Percentiles rank a stretch among this genome's conserved stretches.
Evolutionary conservation across 2,797 vertebrate species (phyloP).

Genomic region (Brachyrhaphis roseni): DNA sequence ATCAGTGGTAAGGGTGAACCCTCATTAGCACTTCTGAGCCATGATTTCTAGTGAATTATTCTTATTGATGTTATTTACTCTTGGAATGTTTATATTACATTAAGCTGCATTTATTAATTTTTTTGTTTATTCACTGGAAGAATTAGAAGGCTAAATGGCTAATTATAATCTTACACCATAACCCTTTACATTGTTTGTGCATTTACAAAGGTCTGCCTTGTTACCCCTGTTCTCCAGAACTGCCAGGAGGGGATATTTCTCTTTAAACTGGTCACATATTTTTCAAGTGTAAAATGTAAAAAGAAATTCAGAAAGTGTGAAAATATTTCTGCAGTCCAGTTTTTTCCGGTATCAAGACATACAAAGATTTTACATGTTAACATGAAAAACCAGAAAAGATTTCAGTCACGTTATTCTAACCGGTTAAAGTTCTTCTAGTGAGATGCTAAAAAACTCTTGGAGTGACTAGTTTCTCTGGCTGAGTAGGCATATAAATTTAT

Average conservation of each 20-base stretch:
- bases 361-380: neutral
- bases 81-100: constrained; percentile 18
- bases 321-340: neutral
- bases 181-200: neutral
- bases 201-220: neutral
- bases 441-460: neutral
- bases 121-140: neutral
- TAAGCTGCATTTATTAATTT: constrained; percentile 2
- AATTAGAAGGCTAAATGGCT: neutral
- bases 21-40: constrained; percentile 20
- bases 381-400: neutral
- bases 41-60: constrained; percentile 23
- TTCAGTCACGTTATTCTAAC: neutral
- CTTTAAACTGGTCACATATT: neutral
- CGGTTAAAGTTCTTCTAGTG: neutral
- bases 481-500: neutral
- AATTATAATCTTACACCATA: neutral
- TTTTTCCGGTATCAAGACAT: neutral
- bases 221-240: neutral
- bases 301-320: neutral
- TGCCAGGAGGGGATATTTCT: neutral
- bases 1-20: constrained; percentile 15
- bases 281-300: neutral
- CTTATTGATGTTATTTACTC: constrained; percentile 15
- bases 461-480: neutral